Base-by-base conservation (phyloP, 2,888 invertebrate genomes). In the Itoplectis maculator region DNA sequence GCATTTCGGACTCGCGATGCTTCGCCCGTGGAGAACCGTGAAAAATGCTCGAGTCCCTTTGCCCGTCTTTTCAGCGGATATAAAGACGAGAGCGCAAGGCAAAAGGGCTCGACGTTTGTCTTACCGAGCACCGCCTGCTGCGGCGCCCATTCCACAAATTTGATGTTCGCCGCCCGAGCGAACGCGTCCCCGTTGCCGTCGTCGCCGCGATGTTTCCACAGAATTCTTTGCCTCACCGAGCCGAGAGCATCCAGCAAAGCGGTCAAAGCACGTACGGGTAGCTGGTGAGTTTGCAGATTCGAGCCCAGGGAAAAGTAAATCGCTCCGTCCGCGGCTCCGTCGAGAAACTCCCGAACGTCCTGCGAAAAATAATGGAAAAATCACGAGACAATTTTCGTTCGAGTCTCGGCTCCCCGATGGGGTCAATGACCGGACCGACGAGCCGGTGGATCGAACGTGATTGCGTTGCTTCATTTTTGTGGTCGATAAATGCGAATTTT, bases 301-400 rank as follows among this genome's bases (percentile, higher is more conserved):
- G 93, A 93, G 66, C 84, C 93, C 93, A 78, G 93, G 88, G 79
- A 93, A 86, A 93, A 92, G 86, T 92, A 92, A 88, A 93, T 90
- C 61, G 88, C 91, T 1, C 93, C 93, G 45, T 92, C 86, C 42
- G 81, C 80, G 61, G 92, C 89, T 59, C 86, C 88, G 72, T 92
- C 91, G 40, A 93, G 85, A 86, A 92, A 93, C n/a, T 90, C 86
- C 69, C 90, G 83, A 37, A 93, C 87, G 23, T 92, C 92, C 91
- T 92, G 83, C 20, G 61, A 42, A 29, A 79, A 37, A 69, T 56
- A 72, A 78, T 11, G 40, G 65, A 6, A 42, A 59, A 78, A 66
- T 66, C 40, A 51, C 15, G 61, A 56, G 68, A 80, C 68, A 59
- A 74, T 79, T 63, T 73, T 79, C 49, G n/a, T 68, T 63, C 47